Conservation (phyloP, 2,888 invertebrate genomes). For the Buathra laborator region DNA sequence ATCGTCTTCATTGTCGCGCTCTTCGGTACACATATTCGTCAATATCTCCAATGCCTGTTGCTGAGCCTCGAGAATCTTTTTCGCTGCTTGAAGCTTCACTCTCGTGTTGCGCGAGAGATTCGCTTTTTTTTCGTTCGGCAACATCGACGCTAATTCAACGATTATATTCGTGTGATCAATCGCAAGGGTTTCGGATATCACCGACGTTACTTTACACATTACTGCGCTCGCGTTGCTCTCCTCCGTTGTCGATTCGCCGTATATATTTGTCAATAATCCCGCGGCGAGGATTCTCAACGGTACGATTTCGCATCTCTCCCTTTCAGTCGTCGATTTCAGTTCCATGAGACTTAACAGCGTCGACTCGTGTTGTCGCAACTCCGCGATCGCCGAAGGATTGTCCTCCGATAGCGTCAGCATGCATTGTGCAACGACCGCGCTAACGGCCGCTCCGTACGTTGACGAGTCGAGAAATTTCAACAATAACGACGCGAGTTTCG, state of each 20-base stretch:
- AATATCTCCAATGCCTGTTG: constrained; percentile 90
- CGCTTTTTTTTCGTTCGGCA: constrained; percentile 85
- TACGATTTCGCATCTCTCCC: constrained; percentile 84
- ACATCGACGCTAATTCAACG: constrained; percentile 85
- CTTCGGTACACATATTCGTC: constrained; percentile 90
- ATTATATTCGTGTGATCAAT: constrained; percentile 87
- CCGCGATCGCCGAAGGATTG: constrained; percentile 87
- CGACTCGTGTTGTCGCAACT: constrained; percentile 86
- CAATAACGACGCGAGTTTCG: constrained; percentile 88
- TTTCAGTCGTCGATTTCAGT: constrained; percentile 84
- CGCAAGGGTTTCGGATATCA: constrained; percentile 86
- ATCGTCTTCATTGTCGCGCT: constrained; percentile 85
- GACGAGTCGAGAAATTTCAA: constrained; percentile 87
- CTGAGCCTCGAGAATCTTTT: constrained; percentile 89
- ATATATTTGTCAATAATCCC: constrained; percentile 87
- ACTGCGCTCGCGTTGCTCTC: constrained; percentile 71
- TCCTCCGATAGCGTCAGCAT: constrained; percentile 91
- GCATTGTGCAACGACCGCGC: constrained; percentile 88
- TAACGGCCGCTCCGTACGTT: constrained; percentile 87
- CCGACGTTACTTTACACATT: constrained; percentile 86
- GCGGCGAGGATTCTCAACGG: constrained; percentile 87
- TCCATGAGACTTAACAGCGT: constrained; percentile 72
- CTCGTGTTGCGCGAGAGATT: constrained; percentile 85
- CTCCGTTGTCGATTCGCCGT: constrained; percentile 71
- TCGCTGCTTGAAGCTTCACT: constrained; percentile 86